Conservation (phyloP, 2,113 vertebrate genomes). For the Tauraco erythrolophus region DNA sequence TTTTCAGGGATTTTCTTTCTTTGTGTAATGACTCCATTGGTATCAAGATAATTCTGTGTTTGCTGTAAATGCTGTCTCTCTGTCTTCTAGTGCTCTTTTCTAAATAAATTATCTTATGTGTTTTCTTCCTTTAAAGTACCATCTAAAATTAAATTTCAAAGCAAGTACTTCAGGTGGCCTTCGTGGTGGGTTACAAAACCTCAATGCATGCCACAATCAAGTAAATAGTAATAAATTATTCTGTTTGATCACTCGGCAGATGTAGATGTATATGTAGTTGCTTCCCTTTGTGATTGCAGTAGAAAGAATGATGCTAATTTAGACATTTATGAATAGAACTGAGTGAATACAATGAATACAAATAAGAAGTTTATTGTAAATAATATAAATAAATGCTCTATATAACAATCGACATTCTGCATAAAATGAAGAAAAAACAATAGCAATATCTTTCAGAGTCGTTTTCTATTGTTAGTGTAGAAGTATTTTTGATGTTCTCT, state of each 20-base stretch:
- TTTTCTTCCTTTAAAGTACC: not conserved
- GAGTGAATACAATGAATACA: not conserved
- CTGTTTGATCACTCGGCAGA: not conserved
- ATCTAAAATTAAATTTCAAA: not conserved
- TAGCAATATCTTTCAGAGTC: not conserved
- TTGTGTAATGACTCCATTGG: not conserved
- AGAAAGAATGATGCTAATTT: not conserved
- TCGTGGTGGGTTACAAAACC: not conserved
- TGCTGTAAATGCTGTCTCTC: not conserved
- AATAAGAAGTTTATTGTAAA: not conserved
- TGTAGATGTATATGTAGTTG: not conserved
- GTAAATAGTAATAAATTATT: not conserved
- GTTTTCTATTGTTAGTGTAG: not conserved
- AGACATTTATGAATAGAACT: not conserved
- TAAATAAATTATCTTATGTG: not conserved
- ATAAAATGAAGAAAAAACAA: not conserved
- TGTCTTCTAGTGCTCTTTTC: not conserved
- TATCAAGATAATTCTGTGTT: not conserved
- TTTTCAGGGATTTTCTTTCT: not conserved
- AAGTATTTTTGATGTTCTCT: not conserved
- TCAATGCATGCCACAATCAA: not conserved
- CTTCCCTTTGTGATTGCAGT: not conserved
- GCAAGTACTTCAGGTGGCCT: not conserved
- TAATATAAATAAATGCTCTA: not conserved
- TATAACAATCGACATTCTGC: not conserved